Evolutionary conservation across 2,113 vertebrate species (phyloP), one percentile per base, ranked within the genome.

Genomic region (Gnathonemus echidnorhynchus): DNA sequence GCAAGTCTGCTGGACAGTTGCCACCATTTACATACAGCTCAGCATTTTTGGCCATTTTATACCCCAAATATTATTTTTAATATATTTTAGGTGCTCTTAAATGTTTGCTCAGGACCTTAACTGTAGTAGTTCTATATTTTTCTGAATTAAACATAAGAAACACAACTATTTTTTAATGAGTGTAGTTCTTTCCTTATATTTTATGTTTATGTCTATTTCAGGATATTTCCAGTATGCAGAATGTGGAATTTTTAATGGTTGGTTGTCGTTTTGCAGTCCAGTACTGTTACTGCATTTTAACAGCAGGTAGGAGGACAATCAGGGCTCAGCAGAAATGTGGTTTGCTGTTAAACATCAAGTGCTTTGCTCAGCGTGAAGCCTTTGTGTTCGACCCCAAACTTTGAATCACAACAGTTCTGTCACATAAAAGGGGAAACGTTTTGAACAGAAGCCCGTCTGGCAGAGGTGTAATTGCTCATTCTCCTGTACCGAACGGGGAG

Each of bases 391-490:
- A 87, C 85, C 11, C 85, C 48, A 86, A 52, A 86, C 11, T 27
- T 86, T 86, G 86, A 80, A 52, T 49, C 88, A 88, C 88, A 70
- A 48, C 88, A 74, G 39, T 42, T 45, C 56, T 21, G 5, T 35
- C 21, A 88, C 46, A 48, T 88, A 46, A 17, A 80, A 21, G 88
- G 17, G 48, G n/a, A 52, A 50, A 50, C 2, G 19, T 49, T 45
- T 27, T 80, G 45, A 53, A 11, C 10, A 21, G 7, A 8, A 89
- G 53, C 15, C 19, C 15, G 15, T 90, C 83, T 88, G 83, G 91
- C 53, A 27, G 39, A 80, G 88, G 90, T 85, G 77, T 91, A 85
- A 62, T 70, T 19, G 49, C 86, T 77, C 62, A 2, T 80, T 27
- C 80, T 74, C 70, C 62, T 45, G n/a, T 39, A n/a, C 88, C 7